Conservation (phyloP, 2,113 vertebrate genomes). For the Ochotona princeps region DNA sequence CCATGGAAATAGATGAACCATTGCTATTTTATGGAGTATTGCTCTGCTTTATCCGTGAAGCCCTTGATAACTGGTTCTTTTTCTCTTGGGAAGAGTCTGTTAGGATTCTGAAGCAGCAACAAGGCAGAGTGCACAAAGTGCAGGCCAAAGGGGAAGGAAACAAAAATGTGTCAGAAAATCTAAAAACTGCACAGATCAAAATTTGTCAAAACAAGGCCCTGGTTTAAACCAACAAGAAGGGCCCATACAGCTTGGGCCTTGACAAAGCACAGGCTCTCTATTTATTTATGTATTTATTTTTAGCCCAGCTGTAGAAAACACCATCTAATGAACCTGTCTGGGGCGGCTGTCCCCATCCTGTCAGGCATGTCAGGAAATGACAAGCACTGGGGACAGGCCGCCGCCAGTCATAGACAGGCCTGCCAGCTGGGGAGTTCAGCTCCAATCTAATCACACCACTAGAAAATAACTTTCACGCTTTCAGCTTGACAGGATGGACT, state of each 20-base stretch:
- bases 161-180: constrained; percentile 90
- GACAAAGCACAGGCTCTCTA: constrained; percentile 91
- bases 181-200: constrained; percentile 91
- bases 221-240: constrained; percentile 93
- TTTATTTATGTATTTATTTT: constrained; percentile 82
- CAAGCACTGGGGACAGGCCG: constrained; percentile 97
- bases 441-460: constrained; percentile 99
- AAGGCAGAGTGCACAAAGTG: constrained; percentile 86
- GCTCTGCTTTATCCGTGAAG: constrained; percentile 73
- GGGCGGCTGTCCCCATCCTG: constrained; percentile 99
- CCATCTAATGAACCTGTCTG: constrained; percentile 99
- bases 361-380: constrained; percentile 99
- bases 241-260: constrained; percentile 89
- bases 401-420: constrained; percentile 99
- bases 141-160: constrained; percentile 92
- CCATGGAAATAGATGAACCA: constrained; percentile 83
- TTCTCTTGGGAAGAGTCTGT: constrained; percentile 82
- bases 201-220: constrained; percentile 97
- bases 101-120: constrained; percentile 89
- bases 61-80: constrained; percentile 68
- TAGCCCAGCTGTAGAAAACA: constrained; percentile 99
- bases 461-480: constrained; percentile 94
- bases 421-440: constrained; percentile 99
- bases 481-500: constrained; percentile 94
- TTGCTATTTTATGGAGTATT: constrained; percentile 65